Evolutionary conservation across 92 coral and sea anemone species (phyloP).

Genomic region (Umimayanthus kanabou): DNA sequence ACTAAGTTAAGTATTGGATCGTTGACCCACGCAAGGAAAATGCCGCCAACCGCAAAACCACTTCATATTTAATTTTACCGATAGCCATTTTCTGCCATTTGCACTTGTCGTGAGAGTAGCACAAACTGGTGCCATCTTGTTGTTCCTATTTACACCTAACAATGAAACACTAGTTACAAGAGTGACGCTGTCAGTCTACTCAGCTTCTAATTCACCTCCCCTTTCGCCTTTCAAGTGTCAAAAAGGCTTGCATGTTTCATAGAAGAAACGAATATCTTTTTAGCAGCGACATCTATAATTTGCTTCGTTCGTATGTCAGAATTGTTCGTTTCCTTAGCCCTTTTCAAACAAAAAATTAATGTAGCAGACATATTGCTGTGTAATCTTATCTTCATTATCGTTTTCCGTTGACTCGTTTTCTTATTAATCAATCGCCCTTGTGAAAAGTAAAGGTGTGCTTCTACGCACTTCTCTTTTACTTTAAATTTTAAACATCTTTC

Average conservation of each 20-base stretch:
- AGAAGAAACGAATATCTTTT: not conserved
- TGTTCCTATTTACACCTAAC: not conserved
- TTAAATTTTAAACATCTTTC: not conserved
- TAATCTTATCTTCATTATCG: constrained; percentile 23
- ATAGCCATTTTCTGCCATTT: constrained; percentile 30
- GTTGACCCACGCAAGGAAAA: constrained; percentile 30
- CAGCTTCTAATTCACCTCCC: not conserved
- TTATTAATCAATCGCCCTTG: not conserved
- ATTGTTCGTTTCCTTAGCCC: not conserved
- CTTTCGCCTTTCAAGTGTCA: not conserved
- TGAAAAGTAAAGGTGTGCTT: not conserved
- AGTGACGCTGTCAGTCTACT: not conserved
- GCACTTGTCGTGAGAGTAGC: constrained; percentile 23
- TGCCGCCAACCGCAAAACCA: constrained; percentile 43
- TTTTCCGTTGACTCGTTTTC: constrained; percentile 22
- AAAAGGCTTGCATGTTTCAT: not conserved
- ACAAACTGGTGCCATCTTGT: constrained; percentile 3
- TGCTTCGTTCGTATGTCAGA: not conserved
- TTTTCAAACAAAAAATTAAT: not conserved
- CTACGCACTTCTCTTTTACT: not conserved
- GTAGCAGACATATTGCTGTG: constrained; percentile 2
- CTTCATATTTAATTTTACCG: constrained; percentile 20
- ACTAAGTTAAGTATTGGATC: constrained; percentile 22
- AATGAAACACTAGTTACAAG: constrained; percentile 5
- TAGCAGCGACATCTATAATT: not conserved